Evolutionary conservation across 2,888 invertebrate species (phyloP).

Genomic region (Calliphora vomitoria): DNA sequence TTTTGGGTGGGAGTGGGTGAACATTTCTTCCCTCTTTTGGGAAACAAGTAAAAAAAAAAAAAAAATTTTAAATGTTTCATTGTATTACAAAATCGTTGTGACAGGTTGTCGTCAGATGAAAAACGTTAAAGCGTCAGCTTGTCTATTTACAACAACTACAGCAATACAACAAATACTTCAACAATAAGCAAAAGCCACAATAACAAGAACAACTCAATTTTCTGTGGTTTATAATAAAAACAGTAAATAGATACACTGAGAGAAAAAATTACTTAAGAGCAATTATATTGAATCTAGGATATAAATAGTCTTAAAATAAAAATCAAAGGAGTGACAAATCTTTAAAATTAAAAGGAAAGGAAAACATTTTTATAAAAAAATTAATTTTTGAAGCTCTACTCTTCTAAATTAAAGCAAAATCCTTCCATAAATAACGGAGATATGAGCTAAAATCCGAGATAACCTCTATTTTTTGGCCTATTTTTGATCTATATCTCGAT

Average conservation of each 20-base stretch:
- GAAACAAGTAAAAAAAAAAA: slow-evolving; percentile 9
- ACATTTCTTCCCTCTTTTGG: slow-evolving; percentile 47
- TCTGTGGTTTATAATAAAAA: slow-evolving; percentile 53
- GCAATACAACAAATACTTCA: slow-evolving; percentile 49
- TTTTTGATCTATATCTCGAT: no score
- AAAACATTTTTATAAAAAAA: no score
- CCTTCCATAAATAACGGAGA: no score
- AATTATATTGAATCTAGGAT: background rate
- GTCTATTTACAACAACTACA: slow-evolving; percentile 70
- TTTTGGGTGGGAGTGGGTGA: slow-evolving; percentile 47
- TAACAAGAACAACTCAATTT: slow-evolving; percentile 71
- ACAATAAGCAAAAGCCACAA: slow-evolving; percentile 47
- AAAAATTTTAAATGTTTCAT: slow-evolving; percentile 68
- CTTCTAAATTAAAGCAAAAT: no score
- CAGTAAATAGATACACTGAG: slow-evolving; percentile 52
- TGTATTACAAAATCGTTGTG: slow-evolving; percentile 71
- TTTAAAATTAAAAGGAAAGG: no score
- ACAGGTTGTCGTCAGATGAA: slow-evolving; percentile 73
- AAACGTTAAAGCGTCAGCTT: slow-evolving; percentile 73
- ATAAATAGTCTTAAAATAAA: no score
- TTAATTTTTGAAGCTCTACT: no score
- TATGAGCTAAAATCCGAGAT: no score
- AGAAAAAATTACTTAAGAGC: background rate
- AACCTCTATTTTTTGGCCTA: no score
- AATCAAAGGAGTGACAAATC: no score